phyloP scores from a whole-genome alignment of 1,140 invertebrate genomes.

The Caerostris darwini region DNA sequence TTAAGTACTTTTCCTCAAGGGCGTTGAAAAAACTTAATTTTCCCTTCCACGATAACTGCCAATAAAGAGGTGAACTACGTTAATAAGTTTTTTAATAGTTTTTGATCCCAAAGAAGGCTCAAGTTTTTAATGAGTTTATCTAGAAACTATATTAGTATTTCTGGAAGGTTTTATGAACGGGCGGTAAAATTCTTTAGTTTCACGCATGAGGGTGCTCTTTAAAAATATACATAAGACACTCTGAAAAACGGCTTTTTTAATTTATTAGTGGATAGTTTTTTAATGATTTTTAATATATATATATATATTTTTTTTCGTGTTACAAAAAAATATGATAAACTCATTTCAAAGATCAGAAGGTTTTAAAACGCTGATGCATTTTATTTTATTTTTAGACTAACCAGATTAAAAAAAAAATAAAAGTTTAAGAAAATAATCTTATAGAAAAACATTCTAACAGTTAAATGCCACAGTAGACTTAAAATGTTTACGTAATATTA shows the following conservation, averaged over 20 bases:
- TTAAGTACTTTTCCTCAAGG: conserved; percentile 39
- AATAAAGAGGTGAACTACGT: conserved; percentile 25
- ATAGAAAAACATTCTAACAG: too few species aligned
- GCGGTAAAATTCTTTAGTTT: background rate
- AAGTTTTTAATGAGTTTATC: conserved; percentile 33
- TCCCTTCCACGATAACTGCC: conserved; percentile 38
- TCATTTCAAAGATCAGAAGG: conserved; percentile 6
- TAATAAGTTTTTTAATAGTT: conserved; percentile 36
- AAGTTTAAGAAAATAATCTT: background rate
- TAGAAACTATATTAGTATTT: conserved; percentile 25
- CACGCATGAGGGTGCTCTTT: background rate
- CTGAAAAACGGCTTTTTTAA: background rate
- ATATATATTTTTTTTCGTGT: background rate
- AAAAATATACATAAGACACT: conserved; percentile 9
- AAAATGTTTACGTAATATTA: too few species aligned
- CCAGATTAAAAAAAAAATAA: background rate
- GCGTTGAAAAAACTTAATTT: conserved; percentile 40
- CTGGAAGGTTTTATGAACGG: background rate
- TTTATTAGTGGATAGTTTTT: background rate
- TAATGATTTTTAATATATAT: background rate
- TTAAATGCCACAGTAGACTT: too few species aligned
- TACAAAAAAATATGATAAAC: background rate
- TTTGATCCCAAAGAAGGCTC: conserved; percentile 26
- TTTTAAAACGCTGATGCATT: background rate
- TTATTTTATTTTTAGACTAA: background rate